A percentile compares a stretch with the other conserved stretches of the same genome.
Conservation (phyloP, 2,113 vertebrate genomes). For the Arizona elegans region DNA sequence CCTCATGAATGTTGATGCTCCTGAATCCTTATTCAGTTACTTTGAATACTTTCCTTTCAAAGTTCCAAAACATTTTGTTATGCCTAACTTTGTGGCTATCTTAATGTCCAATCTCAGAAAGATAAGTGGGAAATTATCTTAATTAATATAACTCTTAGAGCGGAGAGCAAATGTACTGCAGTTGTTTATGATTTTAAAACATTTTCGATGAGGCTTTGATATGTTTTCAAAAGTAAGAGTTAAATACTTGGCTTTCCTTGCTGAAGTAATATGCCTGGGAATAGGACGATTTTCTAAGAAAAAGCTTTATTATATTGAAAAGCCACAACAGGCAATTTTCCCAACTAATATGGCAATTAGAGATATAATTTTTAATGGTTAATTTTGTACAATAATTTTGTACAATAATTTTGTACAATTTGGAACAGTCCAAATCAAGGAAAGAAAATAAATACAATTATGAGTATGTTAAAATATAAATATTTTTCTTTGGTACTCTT, state of each 20-base stretch:
- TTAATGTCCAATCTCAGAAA: not conserved
- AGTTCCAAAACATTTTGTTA: not conserved
- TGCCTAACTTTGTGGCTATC: not conserved
- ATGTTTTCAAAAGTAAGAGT: not conserved
- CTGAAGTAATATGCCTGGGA: not conserved
- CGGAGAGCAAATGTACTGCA: not conserved
- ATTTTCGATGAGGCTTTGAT: not conserved
- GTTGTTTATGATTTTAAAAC: not conserved
- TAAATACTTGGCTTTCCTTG: not conserved
- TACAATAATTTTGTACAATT: not conserved
- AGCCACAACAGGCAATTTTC: constrained; percentile 6
- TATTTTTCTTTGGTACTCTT: not conserved
- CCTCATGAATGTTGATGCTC: not conserved
- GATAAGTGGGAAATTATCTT: not conserved
- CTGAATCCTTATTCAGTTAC: not conserved
- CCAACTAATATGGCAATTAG: not conserved
- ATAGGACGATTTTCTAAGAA: not conserved
- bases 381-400: not conserved
- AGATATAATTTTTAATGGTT: not conserved
- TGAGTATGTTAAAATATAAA: not conserved
- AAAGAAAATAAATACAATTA: not conserved
- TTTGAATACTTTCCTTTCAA: not conserved
- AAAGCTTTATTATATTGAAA: accelerated
- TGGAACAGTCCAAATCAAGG: not conserved
- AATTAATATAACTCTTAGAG: not conserved